Evolutionary conservation across 2,888 invertebrate genomes (phyloP).

Genomic region (Philaethria dido): DNA sequence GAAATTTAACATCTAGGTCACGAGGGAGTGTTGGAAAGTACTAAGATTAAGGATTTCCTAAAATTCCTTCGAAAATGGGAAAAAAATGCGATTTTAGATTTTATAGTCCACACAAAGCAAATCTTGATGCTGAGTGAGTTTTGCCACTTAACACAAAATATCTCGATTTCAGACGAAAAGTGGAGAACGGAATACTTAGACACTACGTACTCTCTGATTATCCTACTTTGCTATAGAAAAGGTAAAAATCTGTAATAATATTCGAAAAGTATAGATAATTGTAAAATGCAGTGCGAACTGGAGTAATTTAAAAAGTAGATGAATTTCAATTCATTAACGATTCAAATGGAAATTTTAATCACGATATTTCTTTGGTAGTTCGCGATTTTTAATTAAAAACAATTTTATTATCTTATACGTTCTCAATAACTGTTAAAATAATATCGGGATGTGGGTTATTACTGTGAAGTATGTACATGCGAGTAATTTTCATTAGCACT

Average conservation of each 20-base stretch:
- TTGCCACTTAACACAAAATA: too few relatives aligned
- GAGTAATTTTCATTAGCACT: conserved; percentile 3
- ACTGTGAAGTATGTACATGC: not conserved
- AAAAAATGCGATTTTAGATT: too few relatives aligned
- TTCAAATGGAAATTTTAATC: conserved; percentile 25
- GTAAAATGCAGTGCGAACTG: conserved; percentile 6
- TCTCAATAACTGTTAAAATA: conserved; percentile 14
- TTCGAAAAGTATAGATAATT: conserved; percentile 15
- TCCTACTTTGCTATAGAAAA: too few relatives aligned
- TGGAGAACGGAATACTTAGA: too few relatives aligned
- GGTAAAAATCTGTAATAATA: not conserved
- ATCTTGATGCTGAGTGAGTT: too few relatives aligned
- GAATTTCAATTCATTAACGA: conserved; percentile 25
- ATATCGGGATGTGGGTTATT: not conserved
- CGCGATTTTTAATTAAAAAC: conserved; percentile 20
- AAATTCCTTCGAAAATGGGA: too few relatives aligned
- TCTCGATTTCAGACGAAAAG: too few relatives aligned
- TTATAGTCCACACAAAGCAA: too few relatives aligned
- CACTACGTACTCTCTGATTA: too few relatives aligned
- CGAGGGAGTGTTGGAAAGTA: too few relatives aligned
- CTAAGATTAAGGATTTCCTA: too few relatives aligned
- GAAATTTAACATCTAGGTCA: too few relatives aligned
- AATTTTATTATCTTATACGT: conserved; percentile 12
- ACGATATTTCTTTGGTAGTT: conserved; percentile 20
- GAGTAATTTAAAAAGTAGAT: conserved; percentile 19